Evolutionary conservation across 2,113 vertebrate genomes (phyloP).

Genomic region (Charadrius vociferus): DNA sequence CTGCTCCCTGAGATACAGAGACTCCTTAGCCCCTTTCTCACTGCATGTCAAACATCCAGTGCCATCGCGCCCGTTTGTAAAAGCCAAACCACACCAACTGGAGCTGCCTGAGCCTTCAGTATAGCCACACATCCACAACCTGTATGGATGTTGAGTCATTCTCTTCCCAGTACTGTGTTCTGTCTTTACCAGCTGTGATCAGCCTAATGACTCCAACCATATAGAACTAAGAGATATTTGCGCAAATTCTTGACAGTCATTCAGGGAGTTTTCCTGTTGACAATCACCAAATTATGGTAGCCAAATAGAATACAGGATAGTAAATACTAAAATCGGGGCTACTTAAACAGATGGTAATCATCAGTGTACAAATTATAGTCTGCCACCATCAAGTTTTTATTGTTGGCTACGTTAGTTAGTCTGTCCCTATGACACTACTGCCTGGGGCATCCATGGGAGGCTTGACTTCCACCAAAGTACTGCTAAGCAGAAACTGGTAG

Average conservation of each 20-base stretch:
- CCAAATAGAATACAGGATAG: background rate
- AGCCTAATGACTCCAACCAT: background rate
- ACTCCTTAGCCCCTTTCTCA: background rate
- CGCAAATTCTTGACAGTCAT: background rate
- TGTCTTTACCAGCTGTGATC: background rate
- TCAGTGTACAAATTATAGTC: background rate
- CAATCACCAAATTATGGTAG: background rate
- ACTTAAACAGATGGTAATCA: background rate
- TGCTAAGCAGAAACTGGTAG: background rate
- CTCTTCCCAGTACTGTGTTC: background rate
- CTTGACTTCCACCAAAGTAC: background rate
- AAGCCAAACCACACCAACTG: background rate
- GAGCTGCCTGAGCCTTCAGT: background rate
- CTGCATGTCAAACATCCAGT: background rate
- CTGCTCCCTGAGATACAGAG: background rate
- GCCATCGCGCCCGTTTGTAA: background rate
- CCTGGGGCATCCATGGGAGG: background rate
- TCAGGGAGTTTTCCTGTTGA: background rate
- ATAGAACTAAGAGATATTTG: background rate
- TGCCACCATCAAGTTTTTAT: background rate
- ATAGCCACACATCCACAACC: background rate
- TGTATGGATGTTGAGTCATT: background rate
- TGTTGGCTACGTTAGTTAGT: background rate
- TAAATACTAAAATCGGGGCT: background rate
- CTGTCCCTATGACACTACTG: background rate